phyloP scores from a whole-genome alignment of 2,797 vertebrate species.

The Chaunax sp. region DNA sequence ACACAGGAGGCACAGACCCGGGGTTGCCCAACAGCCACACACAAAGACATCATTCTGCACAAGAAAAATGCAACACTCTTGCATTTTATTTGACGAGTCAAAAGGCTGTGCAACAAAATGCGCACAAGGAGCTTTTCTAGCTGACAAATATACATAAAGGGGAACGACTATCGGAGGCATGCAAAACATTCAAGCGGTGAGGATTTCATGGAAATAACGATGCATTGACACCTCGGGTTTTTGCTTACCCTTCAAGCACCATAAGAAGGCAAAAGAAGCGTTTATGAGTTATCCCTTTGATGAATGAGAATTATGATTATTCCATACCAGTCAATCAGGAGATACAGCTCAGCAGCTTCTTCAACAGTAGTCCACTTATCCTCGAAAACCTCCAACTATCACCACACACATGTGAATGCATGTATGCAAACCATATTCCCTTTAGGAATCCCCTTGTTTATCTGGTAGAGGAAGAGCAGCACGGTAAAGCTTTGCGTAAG shows the following conservation, averaged over 20 bases:
- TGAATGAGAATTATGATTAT: conserved; percentile 1
- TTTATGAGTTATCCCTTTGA: conserved; percentile 4
- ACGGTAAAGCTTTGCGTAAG: neutral
- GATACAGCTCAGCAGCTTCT: conserved; percentile 18
- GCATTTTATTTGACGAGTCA: conserved; percentile 12
- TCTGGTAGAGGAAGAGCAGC: no score
- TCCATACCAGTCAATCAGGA: conserved; percentile 18
- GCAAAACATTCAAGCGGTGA: conserved; percentile 3
- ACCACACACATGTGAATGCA: no score
- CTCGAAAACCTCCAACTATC: no score
- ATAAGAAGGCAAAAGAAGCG: conserved; percentile 44
- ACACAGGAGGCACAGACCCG: conserved; percentile 13
- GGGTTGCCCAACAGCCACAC: neutral
- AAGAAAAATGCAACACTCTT: neutral
- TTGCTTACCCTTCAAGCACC: conserved; percentile 73
- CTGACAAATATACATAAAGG: conserved; percentile 3
- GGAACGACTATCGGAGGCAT: conserved; percentile 26
- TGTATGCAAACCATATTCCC: no score
- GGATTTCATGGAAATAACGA: conserved; percentile 8
- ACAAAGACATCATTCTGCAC: conserved; percentile 18
- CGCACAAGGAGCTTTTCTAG: neutral
- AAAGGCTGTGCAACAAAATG: conserved; percentile 3
- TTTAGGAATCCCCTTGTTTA: no score
- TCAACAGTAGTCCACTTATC: no score
- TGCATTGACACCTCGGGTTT: neutral